Conservation (phyloP, 2,113 vertebrate genomes). For the Anas platyrhynchos region DNA sequence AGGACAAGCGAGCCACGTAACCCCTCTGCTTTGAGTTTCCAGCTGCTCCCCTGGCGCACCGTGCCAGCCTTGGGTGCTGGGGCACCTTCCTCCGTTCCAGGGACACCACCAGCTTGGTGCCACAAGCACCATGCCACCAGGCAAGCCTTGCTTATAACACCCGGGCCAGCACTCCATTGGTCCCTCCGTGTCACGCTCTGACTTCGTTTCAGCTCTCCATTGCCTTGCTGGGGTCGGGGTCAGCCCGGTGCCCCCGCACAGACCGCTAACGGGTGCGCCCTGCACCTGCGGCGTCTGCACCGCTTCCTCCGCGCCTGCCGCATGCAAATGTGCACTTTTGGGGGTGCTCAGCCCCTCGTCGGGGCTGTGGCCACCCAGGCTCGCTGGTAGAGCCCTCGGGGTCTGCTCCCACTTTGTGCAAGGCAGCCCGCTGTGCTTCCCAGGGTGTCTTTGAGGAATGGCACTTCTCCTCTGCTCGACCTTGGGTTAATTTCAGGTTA, state of each 20-base stretch:
- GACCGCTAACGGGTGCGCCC: background rate
- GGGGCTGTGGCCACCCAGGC: accelerated
- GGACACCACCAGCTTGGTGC: too few species aligned
- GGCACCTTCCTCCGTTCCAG: background rate
- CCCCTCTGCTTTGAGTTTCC: background rate
- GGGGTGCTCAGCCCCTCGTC: accelerated
- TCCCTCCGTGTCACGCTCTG: background rate
- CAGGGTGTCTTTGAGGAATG: background rate
- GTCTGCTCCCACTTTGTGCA: background rate
- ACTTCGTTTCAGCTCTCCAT: background rate
- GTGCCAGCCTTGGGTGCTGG: accelerated
- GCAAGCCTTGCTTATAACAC: accelerated
- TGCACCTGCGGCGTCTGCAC: conserved; percentile 56
- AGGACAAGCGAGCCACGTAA: background rate
- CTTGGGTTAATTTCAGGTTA: accelerated
- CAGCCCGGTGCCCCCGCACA: accelerated
- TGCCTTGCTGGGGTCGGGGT: accelerated
- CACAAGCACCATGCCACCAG: too few species aligned
- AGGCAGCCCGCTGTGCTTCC: background rate
- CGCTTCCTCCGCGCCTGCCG: background rate
- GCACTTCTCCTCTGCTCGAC: accelerated
- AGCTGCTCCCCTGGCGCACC: background rate
- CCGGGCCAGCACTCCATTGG: accelerated
- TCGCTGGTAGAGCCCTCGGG: background rate
- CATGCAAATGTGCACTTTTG: background rate